Percentiles rank a stretch among this genome's conserved stretches.
These are phyloP conservation scores for Cirrhinus mrigala DNA, from an alignment of 2,797 vertebrate species.

Conservation along the genomic window DNA sequence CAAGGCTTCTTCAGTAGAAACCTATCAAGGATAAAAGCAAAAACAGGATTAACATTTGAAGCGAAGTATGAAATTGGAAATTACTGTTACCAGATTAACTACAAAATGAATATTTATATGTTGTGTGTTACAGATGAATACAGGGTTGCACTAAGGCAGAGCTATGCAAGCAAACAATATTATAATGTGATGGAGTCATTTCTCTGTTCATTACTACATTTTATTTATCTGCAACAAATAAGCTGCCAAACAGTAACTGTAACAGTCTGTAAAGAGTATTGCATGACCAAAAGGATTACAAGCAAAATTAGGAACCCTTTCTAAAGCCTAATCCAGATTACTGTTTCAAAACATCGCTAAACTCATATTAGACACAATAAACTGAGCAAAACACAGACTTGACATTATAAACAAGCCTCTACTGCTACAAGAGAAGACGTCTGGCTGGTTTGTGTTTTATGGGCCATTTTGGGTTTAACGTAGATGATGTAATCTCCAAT, in stretches of 20 bases:
- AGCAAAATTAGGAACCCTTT: conserved; percentile 13
- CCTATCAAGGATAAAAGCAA: background rate
- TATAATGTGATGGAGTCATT: background rate
- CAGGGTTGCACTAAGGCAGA: background rate
- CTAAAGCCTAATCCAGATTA: conserved; percentile 45
- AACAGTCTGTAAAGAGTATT: conserved; percentile 21
- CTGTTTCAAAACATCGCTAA: conserved; percentile 1
- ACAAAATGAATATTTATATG: too few relatives aligned
- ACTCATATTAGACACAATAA: conserved; percentile 24
- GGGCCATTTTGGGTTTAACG: background rate
- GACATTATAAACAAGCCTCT: conserved; percentile 12
- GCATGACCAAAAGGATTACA: conserved; percentile 29
- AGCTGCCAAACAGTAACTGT: background rate
- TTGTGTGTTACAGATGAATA: too few relatives aligned
- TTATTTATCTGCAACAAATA: background rate
- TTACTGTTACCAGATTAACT: background rate
- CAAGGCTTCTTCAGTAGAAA: background rate
- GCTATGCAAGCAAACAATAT: background rate
- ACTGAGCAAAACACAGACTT: conserved; percentile 17
- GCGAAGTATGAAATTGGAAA: background rate
- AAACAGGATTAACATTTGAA: background rate
- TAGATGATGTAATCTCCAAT: conserved; percentile 26
- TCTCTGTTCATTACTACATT: background rate
- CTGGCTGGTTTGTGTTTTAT: conserved; percentile 1
- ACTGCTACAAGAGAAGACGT: background rate